Conservation (phyloP, 2,797 vertebrate genomes). For the Carapus acus region DNA sequence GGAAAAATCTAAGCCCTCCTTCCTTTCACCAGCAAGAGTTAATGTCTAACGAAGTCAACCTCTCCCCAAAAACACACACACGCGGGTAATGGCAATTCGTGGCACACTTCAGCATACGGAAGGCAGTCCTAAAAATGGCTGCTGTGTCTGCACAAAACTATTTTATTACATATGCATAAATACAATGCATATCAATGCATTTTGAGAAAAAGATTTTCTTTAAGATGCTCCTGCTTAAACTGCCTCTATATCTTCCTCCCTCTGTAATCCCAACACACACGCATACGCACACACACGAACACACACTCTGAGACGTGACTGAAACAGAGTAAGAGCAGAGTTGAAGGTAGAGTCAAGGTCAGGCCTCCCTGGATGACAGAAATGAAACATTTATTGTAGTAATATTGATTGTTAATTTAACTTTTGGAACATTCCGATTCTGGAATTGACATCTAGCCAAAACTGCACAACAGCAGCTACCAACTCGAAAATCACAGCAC, state of each 20-base stretch:
- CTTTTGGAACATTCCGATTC: too few species aligned
- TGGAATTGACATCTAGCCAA: slow-evolving; percentile 14
- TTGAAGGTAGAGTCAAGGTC: slow-evolving; percentile 49
- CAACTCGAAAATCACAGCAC: background rate
- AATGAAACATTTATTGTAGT: slow-evolving; percentile 31
- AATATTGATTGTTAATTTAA: slow-evolving; percentile 26
- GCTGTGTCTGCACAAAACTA: too few species aligned
- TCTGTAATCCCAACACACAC: too few species aligned
- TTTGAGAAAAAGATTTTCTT: too few species aligned
- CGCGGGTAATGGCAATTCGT: background rate
- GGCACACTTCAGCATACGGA: too few species aligned
- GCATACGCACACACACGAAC: too few species aligned
- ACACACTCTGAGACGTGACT: too few species aligned
- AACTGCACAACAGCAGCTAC: slow-evolving; percentile 2
- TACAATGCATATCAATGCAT: too few species aligned
- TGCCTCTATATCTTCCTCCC: too few species aligned
- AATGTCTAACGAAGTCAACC: slow-evolving; percentile 55
- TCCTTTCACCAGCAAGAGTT: slow-evolving; percentile 50
- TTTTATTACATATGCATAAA: too few species aligned
- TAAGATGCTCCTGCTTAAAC: too few species aligned
- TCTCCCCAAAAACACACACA: background rate
- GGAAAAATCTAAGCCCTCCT: slow-evolving; percentile 48
- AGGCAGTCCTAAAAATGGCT: too few species aligned
- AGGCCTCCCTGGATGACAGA: slow-evolving; percentile 17
- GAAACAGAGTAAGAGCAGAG: slow-evolving; percentile 11